These are phyloP conservation scores for Hypanus sabinus DNA, from an alignment of 2,113 vertebrate species.

Conservation along the genomic window DNA sequence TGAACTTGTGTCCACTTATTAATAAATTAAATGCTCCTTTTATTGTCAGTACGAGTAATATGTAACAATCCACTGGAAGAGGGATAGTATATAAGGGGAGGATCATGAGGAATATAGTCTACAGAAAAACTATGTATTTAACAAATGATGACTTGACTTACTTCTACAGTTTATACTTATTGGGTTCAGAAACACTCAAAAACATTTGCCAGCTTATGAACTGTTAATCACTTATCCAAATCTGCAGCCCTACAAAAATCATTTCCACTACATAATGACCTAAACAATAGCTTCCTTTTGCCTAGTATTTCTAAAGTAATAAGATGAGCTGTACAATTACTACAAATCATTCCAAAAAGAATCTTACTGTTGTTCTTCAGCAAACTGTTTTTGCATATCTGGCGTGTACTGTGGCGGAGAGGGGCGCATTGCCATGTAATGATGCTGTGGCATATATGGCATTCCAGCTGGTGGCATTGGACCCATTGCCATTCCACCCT, in stretches of 20 bases:
- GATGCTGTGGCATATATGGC: slow-evolving; percentile 78
- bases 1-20: too few species aligned
- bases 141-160: not conserved
- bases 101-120: not conserved
- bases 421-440: slow-evolving; percentile 80
- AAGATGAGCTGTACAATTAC: not conserved
- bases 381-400: slow-evolving; percentile 95
- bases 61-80: not conserved
- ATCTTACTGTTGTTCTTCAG: slow-evolving; percentile 94
- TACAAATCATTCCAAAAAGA: not conserved
- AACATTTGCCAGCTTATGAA: not conserved
- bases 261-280: not conserved
- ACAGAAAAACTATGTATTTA: not conserved
- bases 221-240: not conserved
- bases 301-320: not conserved
- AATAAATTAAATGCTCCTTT: not conserved
- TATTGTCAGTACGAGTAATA: not conserved
- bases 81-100: too few species aligned
- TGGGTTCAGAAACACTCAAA: not conserved
- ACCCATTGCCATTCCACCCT: slow-evolving; percentile 82
- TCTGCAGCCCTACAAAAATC: not conserved
- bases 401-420: slow-evolving; percentile 74
- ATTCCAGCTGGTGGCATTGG: slow-evolving; percentile 74
- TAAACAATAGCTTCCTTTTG: not conserved
- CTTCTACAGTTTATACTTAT: not conserved